Percentiles rank a stretch among this genome's conserved stretches.
phyloP scores from a whole-genome alignment of 2,113 vertebrate species.

The Corythornis cristatus region DNA sequence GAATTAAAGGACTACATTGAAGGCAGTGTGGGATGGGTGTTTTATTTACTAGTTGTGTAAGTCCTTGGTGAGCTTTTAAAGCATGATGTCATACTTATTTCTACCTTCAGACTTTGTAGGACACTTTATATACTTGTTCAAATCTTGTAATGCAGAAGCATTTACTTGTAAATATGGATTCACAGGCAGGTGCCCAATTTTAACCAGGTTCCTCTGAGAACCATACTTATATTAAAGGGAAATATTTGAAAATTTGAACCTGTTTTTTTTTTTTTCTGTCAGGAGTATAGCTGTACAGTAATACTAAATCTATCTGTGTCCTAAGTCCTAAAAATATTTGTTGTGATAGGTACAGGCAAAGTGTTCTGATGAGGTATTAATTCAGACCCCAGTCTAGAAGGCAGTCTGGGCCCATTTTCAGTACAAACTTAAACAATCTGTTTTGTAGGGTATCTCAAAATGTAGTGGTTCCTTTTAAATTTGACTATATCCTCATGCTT shows the following conservation, averaged over 20 bases:
- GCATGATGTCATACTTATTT: neutral
- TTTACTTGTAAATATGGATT: neutral
- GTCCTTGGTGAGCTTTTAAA: neutral
- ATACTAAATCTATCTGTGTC: neutral
- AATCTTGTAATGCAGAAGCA: neutral
- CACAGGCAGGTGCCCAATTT: neutral
- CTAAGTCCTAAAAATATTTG: neutral
- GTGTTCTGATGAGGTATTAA: neutral
- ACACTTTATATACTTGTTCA: neutral
- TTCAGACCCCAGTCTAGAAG: neutral
- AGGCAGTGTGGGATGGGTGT: neutral
- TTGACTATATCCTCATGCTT: neutral
- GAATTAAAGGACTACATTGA: neutral
- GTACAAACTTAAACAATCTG: neutral
- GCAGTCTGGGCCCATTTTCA: neutral
- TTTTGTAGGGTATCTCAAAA: neutral
- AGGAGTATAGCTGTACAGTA: neutral
- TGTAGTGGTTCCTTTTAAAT: neutral
- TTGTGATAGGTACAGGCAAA: neutral
- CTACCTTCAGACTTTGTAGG: neutral
- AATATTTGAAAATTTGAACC: neutral
- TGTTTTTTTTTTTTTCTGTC: neutral
- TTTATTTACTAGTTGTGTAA: neutral
- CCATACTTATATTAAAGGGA: neutral
- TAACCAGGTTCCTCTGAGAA: neutral